These are phyloP conservation scores for Diogma glabrata DNA, from an alignment of 2,888 invertebrate genomes.

Conservation along the genomic window DNA sequence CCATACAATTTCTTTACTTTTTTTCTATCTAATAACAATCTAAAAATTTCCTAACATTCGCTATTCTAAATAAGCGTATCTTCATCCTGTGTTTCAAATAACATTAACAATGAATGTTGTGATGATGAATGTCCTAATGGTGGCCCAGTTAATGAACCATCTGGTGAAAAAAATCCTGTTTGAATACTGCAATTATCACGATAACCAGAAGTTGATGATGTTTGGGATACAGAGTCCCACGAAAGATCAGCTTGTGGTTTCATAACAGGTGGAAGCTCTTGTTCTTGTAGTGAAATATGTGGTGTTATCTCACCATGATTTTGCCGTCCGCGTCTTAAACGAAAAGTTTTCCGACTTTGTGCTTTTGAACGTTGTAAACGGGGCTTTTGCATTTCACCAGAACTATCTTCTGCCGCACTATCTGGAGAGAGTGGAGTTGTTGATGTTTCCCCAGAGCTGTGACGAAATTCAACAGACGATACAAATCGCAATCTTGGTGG, in stretches of 20 bases:
- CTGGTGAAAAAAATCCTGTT: constrained; percentile 36
- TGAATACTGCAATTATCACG: constrained; percentile 51
- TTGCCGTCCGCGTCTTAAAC: constrained; percentile 66
- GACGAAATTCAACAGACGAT: constrained; percentile 68
- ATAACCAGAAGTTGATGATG: constrained; percentile 79
- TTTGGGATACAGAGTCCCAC: constrained; percentile 72
- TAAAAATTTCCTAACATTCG: too few relatives aligned
- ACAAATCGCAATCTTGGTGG: constrained; percentile 68
- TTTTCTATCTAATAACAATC: too few relatives aligned
- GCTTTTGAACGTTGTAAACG: constrained; percentile 85
- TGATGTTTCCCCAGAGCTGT: constrained; percentile 68
- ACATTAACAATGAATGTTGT: constrained; percentile 63
- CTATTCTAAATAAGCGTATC: constrained; percentile 73
- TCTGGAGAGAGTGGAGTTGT: constrained; percentile 64
- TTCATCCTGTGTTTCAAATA: constrained; percentile 72
- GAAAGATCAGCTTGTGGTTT: constrained; percentile 49
- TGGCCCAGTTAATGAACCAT: constrained; percentile 49
- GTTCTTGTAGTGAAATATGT: constrained; percentile 21
- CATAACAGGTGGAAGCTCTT: constrained; percentile 29
- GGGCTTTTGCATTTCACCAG: constrained; percentile 47
- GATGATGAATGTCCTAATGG: constrained; percentile 58
- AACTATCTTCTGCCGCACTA: constrained; percentile 56
- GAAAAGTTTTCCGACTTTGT: constrained; percentile 87
- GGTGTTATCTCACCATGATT: constrained; percentile 44
- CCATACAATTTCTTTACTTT: too few relatives aligned